Evolutionary conservation across 2,113 vertebrate genomes (phyloP), one percentile per base, ranked within the genome.

Genomic region (Ceuthmochares aereus): DNA sequence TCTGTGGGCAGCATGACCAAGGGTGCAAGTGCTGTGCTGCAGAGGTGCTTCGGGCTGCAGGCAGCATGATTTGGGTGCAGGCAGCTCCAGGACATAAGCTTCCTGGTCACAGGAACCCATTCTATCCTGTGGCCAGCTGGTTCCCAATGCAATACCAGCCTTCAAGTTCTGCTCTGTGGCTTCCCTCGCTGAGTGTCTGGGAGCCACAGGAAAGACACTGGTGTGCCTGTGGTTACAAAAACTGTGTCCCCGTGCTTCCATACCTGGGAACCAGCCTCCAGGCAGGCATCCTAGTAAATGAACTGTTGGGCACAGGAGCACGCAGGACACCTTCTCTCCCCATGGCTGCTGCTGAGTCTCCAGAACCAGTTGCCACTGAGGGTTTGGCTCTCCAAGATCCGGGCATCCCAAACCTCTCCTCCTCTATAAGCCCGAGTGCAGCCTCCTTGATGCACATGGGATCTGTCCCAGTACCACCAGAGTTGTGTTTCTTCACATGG

Each of bases 121-220:
- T 54, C 47, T 23, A 37, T 95, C n/a, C 27, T 25, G 45, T 16
- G 36, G 70, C 79, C 72, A 23, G 62, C 75, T 91, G 85, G 67
- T 49, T 93, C 40, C 40, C 58, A 34, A 0, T 0, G 6, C 74
- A 84, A 82, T 58, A 75, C 69, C 52, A 87, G 0, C 45, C 55
- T 73, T 95, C 79, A 37, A 25, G 76, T 52, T 93, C 63, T 80
- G 36, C 63, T 85, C 67, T 84, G 76, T 63, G 72, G 88, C 68
- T 96, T 97, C 45, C 63, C 76, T 86, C 3, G 1, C 15, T 56
- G 64, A 69, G 32, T 32, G 30, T 55, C 67, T 92, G 63, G 37
- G 42, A 95, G 68, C 76, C 63, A 45, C 72, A 86, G 63, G 85
- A 67, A 80, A 88, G 45, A 63, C 0, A 20, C 55, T 76, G 88